Evolutionary conservation across 2,888 invertebrate genomes (phyloP), one percentile per base, ranked within the genome.

Genomic region (Podotricha telesiphe): DNA sequence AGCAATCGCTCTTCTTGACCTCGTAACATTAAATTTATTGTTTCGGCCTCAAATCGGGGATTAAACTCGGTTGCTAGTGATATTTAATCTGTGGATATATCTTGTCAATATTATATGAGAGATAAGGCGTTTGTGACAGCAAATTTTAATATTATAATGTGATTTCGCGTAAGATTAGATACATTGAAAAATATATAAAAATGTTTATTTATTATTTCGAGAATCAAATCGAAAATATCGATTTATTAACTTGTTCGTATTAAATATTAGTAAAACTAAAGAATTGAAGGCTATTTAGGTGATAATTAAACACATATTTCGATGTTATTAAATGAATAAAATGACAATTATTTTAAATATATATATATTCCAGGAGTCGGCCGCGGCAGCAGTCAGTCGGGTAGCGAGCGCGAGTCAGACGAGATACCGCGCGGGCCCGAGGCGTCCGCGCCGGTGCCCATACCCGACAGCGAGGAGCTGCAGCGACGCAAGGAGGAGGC

Each of bases 401-500:
- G 94, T 75, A 94, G 94, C 80, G 94, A 93, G 82, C 93, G 91
- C 70, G 93, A 93, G 79, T 85, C 85, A 56, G 93, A 92, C 77
- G 92, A 89, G 79, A 83, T 82, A 74, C 85, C 81, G 72, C 88
- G 84, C 76, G 89, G 80, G 82, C 88, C 82, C 81, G 94, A 85
- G 88, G 89, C 81, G 81, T 94, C 88, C 82, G 94, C 91, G 82
- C 94, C 87, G 82, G 94, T 94, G 76, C 91, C 94, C 68, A 94
- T 94, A 74, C 93, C 94, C 77, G 93, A 95, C 82, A 94, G 94
- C 78, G 93, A 94, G 77, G 96, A 96, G 81, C 92, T 96, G 81
- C 95, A 95, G 87, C 94, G 95, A 74, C 96, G 97, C 83, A 97
- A 97, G 93, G 97, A 97, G 83, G 97, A 97, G 91, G 97, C 97